A percentile compares a stretch with the other conserved stretches of the same genome.
These are phyloP conservation scores for Clusia tigrina DNA, from an alignment of 2,888 invertebrate genomes.

Conservation along the genomic window DNA sequence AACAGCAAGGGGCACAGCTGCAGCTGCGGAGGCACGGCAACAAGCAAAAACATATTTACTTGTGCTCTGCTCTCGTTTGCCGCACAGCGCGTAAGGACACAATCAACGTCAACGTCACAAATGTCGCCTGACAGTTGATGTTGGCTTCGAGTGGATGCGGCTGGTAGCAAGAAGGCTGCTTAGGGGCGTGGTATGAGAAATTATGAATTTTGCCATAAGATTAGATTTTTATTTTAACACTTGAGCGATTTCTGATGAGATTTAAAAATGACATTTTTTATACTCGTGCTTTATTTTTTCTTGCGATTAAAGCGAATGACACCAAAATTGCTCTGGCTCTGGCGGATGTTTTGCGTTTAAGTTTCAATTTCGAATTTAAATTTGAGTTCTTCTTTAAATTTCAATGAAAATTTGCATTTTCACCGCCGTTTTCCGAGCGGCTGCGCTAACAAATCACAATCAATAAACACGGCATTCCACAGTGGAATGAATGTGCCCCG, in stretches of 20 bases:
- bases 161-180: neutral
- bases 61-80: too few relatives aligned
- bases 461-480: too few relatives aligned
- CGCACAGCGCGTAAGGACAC: neutral
- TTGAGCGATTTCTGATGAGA: slow-evolving; percentile 2
- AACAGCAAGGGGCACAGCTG: too few relatives aligned
- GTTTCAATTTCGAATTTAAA: too few relatives aligned
- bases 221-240: neutral
- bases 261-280: neutral
- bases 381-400: too few relatives aligned
- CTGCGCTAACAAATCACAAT: too few relatives aligned
- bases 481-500: too few relatives aligned
- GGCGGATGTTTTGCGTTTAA: too few relatives aligned
- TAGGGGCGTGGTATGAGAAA: neutral
- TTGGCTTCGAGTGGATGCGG: neutral
- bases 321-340: too few relatives aligned
- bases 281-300: neutral
- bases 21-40: neutral
- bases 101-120: neutral
- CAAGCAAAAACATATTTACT: neutral
- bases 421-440: too few relatives aligned
- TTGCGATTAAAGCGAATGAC: too few relatives aligned
- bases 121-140: slow-evolving; percentile 1
- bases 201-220: neutral
- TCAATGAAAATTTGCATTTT: neutral